A percentile compares a stretch with the other conserved stretches of the same genome.
These are phyloP conservation scores for Gastracanthus pulcherrimus DNA, from an alignment of 2,888 invertebrate genomes.

Conservation along the genomic window DNA sequence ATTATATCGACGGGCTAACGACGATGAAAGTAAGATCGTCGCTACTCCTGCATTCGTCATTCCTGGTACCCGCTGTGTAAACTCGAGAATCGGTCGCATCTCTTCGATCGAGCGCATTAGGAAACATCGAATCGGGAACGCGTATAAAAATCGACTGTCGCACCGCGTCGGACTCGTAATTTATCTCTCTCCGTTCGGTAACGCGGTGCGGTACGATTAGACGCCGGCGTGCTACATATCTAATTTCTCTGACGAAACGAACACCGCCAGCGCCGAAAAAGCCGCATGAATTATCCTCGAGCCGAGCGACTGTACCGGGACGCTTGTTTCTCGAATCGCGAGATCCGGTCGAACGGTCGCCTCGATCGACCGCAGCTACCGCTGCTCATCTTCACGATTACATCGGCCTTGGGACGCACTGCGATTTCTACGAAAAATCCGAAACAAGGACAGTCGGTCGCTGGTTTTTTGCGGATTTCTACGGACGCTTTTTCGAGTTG, in stretches of 20 bases:
- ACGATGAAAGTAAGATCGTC: too few relatives aligned
- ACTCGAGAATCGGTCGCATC: too few relatives aligned
- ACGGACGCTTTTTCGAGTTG: not conserved
- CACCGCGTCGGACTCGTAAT: not conserved
- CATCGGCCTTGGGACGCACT: slow-evolving; percentile 7
- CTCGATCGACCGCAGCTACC: not conserved
- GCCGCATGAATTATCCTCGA: not conserved
- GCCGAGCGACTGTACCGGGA: not conserved
- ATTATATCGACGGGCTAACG: not conserved
- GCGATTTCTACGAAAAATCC: slow-evolving; percentile 19
- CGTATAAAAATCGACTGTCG: too few relatives aligned
- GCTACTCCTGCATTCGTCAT: too few relatives aligned
- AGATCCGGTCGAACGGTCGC: not conserved
- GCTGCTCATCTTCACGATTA: slow-evolving; percentile 1
- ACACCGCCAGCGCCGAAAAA: not conserved
- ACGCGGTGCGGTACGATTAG: not conserved
- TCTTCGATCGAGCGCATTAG: not conserved
- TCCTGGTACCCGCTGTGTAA: too few relatives aligned
- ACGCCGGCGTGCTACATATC: not conserved
- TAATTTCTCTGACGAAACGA: not conserved
- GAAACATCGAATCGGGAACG: not conserved
- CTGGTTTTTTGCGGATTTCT: not conserved
- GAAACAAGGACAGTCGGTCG: slow-evolving; percentile 12
- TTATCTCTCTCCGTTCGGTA: not conserved
- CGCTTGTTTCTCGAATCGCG: not conserved